Evolutionary conservation across 2,797 vertebrate species (phyloP).

Genomic region (Syndactyla subalaris): DNA sequence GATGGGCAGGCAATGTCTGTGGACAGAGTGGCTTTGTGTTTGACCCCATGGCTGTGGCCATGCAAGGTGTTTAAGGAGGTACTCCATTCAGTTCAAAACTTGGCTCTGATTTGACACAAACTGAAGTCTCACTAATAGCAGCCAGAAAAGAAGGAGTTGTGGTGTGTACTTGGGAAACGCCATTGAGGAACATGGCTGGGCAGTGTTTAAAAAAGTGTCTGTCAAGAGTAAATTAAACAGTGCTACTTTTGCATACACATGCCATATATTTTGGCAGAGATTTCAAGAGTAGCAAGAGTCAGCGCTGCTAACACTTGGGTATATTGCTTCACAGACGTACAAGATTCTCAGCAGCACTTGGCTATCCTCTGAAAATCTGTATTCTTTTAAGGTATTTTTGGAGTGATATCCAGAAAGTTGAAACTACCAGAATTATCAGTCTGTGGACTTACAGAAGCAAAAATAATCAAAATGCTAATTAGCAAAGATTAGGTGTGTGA

Average conservation of each 20-base stretch:
- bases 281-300: neutral
- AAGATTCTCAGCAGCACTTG: neutral
- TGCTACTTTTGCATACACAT: neutral
- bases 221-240: neutral
- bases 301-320: neutral
- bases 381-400: neutral
- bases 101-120: accelerated
- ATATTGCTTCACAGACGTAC: neutral
- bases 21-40: neutral
- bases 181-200: neutral
- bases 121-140: neutral
- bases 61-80: neutral
- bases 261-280: neutral
- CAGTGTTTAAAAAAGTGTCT: neutral
- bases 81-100: neutral
- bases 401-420: neutral
- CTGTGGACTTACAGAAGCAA: neutral
- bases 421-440: neutral
- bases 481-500: neutral
- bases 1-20: accelerated
- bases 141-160: neutral
- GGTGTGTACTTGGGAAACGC: neutral
- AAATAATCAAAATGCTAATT: neutral
- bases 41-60: neutral
- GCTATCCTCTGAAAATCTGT: neutral